Base-by-base conservation (phyloP, 2,113 vertebrate species). In the Misgurnus mizolepis region DNA sequence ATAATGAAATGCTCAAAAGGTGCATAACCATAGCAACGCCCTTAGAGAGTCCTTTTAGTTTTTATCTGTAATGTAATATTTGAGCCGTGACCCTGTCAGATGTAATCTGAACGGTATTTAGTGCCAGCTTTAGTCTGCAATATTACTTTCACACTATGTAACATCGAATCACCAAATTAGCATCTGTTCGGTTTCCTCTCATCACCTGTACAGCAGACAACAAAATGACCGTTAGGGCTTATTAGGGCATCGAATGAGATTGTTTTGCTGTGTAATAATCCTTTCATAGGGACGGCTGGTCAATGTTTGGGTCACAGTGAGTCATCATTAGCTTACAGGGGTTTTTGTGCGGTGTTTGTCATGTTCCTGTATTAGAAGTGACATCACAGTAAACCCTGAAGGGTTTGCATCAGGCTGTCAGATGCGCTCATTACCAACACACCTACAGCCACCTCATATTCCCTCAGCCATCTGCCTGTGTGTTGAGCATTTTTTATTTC, bases 321-420 rank as follows among this genome's bases (percentile, higher is more conserved):
- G 88, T 93, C 90, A 92, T 62, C 88, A 91, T 53, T 65, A 64
- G 83, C 90, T 89, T 10, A 78, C 68, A 86, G 90, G 88, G n/a
- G 84, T 82, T 90, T 86, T 67, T 41, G 18, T 49, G 60, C 45
- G 22, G 81, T 82, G 64, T 66, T 85, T 87, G 82, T 73, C 40
- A 14, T 40, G 17, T 45, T 80, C 62, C 68, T 83, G 61, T 74
- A 91, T 86, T 83, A 64, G 83, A 88, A 87, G 85, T 87, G 86
- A 92, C 83, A 89, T 80, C 77, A 64, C 79, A 81, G 74, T 8
- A 4, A 12, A 7, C 49, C 71, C 71, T 45, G 55, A 73, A 73
- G 71, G 55, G 6, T 39, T 39, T 47, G 45, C 45, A 47, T 6
- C 10, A 10, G 10, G 77, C 12, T 78, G 40, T 67, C 84, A 75